phyloP scores from a whole-genome alignment of 35 echinoderm and acorn worm species.

The Acanthaster planci region DNA sequence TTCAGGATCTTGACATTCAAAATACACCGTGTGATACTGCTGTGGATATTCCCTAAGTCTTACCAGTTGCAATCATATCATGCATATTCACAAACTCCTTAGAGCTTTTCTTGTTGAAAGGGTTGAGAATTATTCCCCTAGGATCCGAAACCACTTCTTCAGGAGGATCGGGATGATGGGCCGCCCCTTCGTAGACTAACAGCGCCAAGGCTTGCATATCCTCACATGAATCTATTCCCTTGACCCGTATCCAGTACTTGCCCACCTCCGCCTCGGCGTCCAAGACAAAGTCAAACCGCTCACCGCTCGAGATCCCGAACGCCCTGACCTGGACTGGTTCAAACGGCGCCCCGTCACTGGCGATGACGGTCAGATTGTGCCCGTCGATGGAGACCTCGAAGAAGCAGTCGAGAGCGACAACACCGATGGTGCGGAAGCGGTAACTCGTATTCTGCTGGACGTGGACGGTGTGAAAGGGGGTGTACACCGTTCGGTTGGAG shows the following conservation, averaged over 20 bases:
- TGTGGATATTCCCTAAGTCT: background rate
- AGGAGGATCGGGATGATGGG: background rate
- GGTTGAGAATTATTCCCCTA: background rate
- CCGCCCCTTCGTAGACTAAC: conserved; percentile 6
- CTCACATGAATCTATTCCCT: conserved; percentile 39
- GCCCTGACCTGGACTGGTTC: conserved; percentile 25
- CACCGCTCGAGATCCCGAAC: conserved; percentile 52
- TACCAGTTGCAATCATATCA: background rate
- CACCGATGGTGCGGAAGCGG: conserved; percentile 69
- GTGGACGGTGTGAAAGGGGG: conserved; percentile 41
- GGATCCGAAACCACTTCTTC: background rate
- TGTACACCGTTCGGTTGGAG: background rate
- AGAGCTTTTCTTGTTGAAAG: background rate
- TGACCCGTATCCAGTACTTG: conserved; percentile 84
- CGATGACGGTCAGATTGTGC: conserved; percentile 71
- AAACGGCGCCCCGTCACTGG: conserved; percentile 66
- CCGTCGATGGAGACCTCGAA: conserved; percentile 56
- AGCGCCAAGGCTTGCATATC: conserved; percentile 23
- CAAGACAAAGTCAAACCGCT: conserved; percentile 87
- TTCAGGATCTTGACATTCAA: background rate
- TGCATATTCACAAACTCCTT: background rate
- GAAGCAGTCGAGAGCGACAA: conserved; percentile 39
- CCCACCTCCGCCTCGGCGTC: conserved; percentile 49
- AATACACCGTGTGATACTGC: background rate
- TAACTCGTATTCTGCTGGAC: conserved; percentile 34